Evolutionary conservation across 2,113 vertebrate species (phyloP).

Genomic region (Myrmophylax atrothorax): DNA sequence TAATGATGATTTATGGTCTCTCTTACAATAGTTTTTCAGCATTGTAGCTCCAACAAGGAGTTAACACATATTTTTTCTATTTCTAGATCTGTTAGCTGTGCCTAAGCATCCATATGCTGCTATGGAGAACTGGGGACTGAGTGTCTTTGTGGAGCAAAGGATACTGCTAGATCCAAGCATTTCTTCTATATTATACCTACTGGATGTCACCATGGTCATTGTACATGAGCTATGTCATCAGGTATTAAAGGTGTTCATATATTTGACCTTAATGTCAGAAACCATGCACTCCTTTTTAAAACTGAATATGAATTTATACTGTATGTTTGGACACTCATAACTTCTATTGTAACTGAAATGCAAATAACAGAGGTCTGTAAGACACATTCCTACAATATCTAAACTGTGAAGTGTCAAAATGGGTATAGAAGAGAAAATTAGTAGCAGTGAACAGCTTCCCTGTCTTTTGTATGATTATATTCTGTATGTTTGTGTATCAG

Average conservation of each 20-base stretch:
- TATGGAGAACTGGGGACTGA: conserved; percentile 93
- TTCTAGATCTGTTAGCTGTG: conserved; percentile 89
- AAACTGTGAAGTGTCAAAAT: neutral
- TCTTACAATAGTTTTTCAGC: neutral
- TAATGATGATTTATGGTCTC: conserved; percentile 7
- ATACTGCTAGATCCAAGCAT: conserved; percentile 89
- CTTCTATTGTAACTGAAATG: neutral
- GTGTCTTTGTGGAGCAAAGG: conserved; percentile 90
- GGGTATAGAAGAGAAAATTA: neutral
- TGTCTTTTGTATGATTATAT: neutral
- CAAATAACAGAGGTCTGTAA: neutral
- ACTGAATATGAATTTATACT: neutral
- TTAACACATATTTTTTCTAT: conserved; percentile 70
- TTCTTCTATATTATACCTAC: conserved; percentile 88
- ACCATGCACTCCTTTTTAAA: neutral
- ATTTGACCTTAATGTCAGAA: neutral
- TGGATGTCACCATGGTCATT: conserved; percentile 92
- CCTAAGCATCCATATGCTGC: conserved; percentile 90
- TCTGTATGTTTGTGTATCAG: neutral
- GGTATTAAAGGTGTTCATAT: conserved; percentile 73
- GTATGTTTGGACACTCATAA: neutral
- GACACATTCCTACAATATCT: neutral
- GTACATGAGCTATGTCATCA: conserved; percentile 89
- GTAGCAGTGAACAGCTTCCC: neutral
- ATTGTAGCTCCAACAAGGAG: neutral